Base-by-base conservation (phyloP, 2,113 vertebrate genomes). In the Channa argus region DNA sequence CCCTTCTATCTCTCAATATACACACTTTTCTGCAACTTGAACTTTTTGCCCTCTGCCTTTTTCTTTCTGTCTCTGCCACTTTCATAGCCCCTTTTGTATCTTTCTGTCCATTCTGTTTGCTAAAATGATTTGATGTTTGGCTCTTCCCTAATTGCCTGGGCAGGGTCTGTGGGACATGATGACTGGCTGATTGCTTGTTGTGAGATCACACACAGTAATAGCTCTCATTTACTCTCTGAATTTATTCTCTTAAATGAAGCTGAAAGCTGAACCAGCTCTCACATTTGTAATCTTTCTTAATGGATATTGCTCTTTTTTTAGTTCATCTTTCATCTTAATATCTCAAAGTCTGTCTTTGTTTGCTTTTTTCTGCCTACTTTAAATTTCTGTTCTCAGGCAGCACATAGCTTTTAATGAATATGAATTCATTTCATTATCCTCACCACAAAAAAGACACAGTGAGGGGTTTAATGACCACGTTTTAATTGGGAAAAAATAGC, bases 131-230 rank as follows among this genome's bases (percentile, higher is more conserved):
- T 71, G 63, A 65, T 68, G 50, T 82, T 78, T 74, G 49, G 71
- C 49, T 77, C 38, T 52, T 78, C 36, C 54, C 67, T 91, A 80
- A 85, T 82, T 83, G 82, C 56, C 34, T 53, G 43, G 61, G 63
- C 68, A 45, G 54, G 49, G 56, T 82, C 43, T 47, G 69, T 36
- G 15, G 66, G 58, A 74, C 46, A 58, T 72, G 54, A 71, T 73
- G 67, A 86, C 80, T 66, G 79, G 61, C 75, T 72, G 71, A 84
- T 86, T 82, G 71, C 65, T 24, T 73, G 80, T 75, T 14, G 36
- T 77, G 79, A 68, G 80, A 85, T 67, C 79, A 80, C 72, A 74
- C 36, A 51, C 44, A 11, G 51, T 74, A 72, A 79, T 66, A 41
- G 39, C 78, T 53, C 60, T 80, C 60, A 85, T 72, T 80, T 64